phyloP scores from a whole-genome alignment of 2,113 vertebrate genomes.

The Microcebus jonahi region DNA sequence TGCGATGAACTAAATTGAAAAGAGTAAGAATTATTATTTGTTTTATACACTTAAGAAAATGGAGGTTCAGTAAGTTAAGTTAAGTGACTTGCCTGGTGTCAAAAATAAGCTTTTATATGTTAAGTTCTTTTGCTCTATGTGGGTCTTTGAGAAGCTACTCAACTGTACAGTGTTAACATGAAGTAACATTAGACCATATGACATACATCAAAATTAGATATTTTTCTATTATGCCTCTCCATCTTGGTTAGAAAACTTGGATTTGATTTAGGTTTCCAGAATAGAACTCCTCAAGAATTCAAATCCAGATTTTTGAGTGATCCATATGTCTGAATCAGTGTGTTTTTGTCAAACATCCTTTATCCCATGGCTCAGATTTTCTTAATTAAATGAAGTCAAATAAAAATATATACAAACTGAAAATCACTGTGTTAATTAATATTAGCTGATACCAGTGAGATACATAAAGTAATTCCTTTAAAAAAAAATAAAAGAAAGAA shows the following conservation, averaged over 20 bases:
- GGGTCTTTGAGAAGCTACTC: conserved; percentile 1
- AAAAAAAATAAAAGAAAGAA: background rate
- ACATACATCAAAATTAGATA: background rate
- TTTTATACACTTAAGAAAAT: background rate
- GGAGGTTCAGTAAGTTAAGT: background rate
- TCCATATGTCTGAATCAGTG: conserved; percentile 24
- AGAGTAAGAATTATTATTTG: conserved; percentile 23
- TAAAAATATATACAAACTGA: conserved; percentile 30
- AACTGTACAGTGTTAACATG: background rate
- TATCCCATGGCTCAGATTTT: conserved; percentile 57
- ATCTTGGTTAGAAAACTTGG: conserved; percentile 43
- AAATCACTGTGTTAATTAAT: background rate
- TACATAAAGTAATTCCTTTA: background rate
- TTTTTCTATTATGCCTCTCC: conserved; percentile 7
- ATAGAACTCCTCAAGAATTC: conserved; percentile 46
- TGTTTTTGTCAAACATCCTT: conserved; percentile 45
- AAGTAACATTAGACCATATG: background rate
- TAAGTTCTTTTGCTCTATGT: background rate
- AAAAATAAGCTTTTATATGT: conserved; percentile 9
- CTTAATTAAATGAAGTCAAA: conserved; percentile 57
- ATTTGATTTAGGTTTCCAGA: conserved; percentile 53
- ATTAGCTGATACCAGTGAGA: background rate
- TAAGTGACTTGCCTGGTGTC: background rate
- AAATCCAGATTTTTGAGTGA: conserved; percentile 47
- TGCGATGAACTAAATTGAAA: background rate